Evolutionary conservation across 2,888 invertebrate genomes (phyloP).

Genomic region (Pollenia griseotomentosa): DNA sequence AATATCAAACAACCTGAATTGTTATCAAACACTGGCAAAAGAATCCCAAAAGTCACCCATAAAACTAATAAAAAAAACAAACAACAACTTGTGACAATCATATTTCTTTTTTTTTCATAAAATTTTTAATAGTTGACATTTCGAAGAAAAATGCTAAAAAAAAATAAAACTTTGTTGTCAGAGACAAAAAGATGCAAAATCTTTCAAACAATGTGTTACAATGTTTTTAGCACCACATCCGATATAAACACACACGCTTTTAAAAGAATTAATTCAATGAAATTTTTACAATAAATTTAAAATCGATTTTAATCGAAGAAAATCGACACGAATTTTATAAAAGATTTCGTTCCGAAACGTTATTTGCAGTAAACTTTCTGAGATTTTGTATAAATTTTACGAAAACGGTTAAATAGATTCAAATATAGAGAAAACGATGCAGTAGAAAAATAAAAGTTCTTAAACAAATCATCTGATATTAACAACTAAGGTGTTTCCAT

Average conservation of each 20-base stretch:
- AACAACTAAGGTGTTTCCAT: no score
- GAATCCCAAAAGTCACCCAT: constrained; percentile 57
- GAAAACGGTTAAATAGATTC: no score
- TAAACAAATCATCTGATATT: no score
- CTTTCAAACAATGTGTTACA: constrained; percentile 50
- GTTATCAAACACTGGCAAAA: constrained; percentile 34
- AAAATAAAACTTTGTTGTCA: constrained; percentile 37
- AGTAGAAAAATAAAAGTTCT: no score
- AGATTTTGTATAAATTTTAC: background rate
- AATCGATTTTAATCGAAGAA: no score
- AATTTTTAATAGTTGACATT: background rate
- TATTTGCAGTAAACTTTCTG: background rate
- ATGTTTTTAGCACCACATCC: constrained; percentile 37
- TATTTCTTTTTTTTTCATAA: constrained; percentile 12
- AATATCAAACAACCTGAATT: constrained; percentile 9
- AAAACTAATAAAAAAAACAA: constrained; percentile 56
- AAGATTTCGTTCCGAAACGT: no score
- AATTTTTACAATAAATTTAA: background rate
- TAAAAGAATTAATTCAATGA: constrained; percentile 14
- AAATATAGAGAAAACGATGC: no score
- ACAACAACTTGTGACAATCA: constrained; percentile 29
- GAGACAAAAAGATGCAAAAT: constrained; percentile 6
- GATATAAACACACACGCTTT: background rate
- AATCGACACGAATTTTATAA: no score
- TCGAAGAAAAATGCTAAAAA: background rate